Evolutionary conservation across 2,888 invertebrate genomes (phyloP), one percentile per base, ranked within the genome.

Genomic region (Hipparchia semele): DNA sequence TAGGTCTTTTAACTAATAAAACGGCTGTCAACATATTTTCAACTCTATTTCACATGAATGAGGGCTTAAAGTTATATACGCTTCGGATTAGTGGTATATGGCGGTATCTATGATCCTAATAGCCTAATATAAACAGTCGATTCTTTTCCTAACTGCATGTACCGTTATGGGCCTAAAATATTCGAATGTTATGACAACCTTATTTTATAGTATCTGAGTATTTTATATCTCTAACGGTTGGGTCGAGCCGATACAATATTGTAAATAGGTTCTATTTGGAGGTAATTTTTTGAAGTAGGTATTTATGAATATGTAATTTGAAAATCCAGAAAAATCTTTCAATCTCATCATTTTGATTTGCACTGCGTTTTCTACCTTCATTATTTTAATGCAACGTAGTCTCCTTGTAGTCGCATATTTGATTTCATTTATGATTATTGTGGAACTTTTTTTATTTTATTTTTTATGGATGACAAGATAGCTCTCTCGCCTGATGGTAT

Each of bases 81-180:
- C 45, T n/a, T 12, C 61, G 6, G 45, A 54, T 62, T 58, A 49
- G 45, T 10, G 61, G 61, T 62, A 70, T 66, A 71, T 59, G 70
- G 61, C 79, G 80, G 78, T 51, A 61, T 65, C 73, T 80, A 9
- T 78, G 80, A 77, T 80, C 79, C 90, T 90, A 89, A 91, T 90
- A 90, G 89, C 88, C 87, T 86, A 87, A 88, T 89, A 88, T 89
- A 87, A 87, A 86, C 88, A 82, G 61, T 13, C 39, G 12, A 62
- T 61, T 69, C 60, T 62, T 68, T 66, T 72, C 39, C 64, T 65
- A 70, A 75, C 73, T 69, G 74, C 58, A 39, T 53, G 49, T 73
- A 72, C 76, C 76, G 77, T 76, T 78, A 78, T n/a, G 71, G 67
- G 71, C 39, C 65, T 70, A 59, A 75, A 73, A 76, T 73, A 73